Conservation (phyloP, 2,888 invertebrate species). For the Sclerodermus sp. region DNA sequence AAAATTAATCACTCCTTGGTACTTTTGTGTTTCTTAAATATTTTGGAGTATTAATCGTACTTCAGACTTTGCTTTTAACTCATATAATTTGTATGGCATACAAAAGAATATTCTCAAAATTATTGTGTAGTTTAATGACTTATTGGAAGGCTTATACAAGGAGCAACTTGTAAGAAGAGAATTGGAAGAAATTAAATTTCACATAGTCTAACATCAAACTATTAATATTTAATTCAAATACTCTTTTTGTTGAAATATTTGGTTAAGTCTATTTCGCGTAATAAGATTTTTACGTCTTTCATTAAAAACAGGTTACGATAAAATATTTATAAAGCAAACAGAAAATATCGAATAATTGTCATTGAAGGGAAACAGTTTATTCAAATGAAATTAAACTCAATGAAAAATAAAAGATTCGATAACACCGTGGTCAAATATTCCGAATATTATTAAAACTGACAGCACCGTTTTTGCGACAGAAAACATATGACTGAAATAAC, state of each 20-base stretch:
- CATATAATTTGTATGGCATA: not conserved
- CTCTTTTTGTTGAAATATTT: too few species aligned
- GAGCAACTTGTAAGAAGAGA: too few species aligned
- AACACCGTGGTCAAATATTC: not conserved
- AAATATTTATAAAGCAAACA: not conserved
- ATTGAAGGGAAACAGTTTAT: not conserved
- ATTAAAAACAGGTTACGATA: not conserved
- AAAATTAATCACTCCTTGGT: not conserved
- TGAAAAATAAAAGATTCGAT: not conserved
- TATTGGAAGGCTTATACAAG: too few species aligned
- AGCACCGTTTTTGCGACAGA: constrained; percentile 15
- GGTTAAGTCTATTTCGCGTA: too few species aligned
- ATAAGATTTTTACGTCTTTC: not conserved
- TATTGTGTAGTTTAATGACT: not conserved
- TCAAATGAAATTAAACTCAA: not conserved
- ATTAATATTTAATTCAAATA: too few species aligned
- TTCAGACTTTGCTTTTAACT: too few species aligned
- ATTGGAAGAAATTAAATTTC: too few species aligned
- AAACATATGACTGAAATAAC: constrained; percentile 31
- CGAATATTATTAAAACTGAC: constrained; percentile 22
- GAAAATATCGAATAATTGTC: not conserved
- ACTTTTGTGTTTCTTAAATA: not conserved
- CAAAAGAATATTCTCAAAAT: not conserved
- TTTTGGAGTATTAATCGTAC: not conserved
- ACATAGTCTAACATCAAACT: too few species aligned